Evolutionary conservation across 2,113 vertebrate species (phyloP).

Genomic region (Circaetus gallicus): DNA sequence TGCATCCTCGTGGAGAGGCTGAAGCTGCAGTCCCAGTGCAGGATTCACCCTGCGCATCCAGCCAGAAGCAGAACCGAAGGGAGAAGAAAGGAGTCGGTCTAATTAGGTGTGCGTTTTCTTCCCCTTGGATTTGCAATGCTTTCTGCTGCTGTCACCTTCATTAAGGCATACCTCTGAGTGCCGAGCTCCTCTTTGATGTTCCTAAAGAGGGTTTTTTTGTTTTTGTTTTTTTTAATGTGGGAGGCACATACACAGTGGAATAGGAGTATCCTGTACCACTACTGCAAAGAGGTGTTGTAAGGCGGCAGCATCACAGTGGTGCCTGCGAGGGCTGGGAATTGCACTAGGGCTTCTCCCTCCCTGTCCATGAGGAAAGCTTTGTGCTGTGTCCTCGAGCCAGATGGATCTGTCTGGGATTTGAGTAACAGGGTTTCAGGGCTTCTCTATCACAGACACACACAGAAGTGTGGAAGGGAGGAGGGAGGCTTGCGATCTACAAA

Average conservation of each 20-base stretch:
- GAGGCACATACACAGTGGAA: neutral
- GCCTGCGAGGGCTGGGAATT: neutral
- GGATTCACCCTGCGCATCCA: neutral
- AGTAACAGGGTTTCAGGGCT: neutral
- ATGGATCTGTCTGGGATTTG: neutral
- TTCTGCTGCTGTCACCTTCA: slow-evolving; percentile 24
- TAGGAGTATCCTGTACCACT: neutral
- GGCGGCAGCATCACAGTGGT: neutral
- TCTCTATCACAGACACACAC: neutral
- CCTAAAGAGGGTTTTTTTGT: neutral
- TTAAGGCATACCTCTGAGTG: neutral
- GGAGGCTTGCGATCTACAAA: neutral
- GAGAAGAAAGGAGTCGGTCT: neutral
- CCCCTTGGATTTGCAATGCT: neutral
- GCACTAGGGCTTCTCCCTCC: neutral
- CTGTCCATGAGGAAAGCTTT: neutral
- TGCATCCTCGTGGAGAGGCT: neutral
- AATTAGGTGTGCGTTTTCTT: neutral
- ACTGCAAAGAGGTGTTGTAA: neutral
- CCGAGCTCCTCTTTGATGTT: neutral
- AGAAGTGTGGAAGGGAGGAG: neutral
- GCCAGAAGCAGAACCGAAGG: neutral
- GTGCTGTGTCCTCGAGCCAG: neutral
- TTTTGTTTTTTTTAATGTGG: neutral
- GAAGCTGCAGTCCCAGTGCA: neutral